Conservation (phyloP, 1,140 invertebrate genomes). For the Pachyrhynchus sulphureomaculatus region DNA sequence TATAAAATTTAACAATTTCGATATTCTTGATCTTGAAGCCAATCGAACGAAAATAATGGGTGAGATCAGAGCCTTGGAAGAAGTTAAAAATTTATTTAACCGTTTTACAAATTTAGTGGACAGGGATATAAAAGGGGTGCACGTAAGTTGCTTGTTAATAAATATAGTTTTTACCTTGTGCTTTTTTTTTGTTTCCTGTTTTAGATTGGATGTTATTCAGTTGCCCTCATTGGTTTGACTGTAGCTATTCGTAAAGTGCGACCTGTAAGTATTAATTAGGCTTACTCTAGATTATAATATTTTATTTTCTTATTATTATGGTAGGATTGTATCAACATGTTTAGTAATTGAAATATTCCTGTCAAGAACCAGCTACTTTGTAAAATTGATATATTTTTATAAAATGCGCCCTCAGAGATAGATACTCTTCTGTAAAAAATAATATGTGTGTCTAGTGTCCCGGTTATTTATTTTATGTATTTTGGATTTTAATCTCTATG, state of each 20-base stretch:
- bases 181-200: conserved; percentile 31
- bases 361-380: too few species aligned
- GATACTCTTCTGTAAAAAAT: too few species aligned
- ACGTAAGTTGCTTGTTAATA: conserved; percentile 43
- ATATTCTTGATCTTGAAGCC: background rate
- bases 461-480: too few species aligned
- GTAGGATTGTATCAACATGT: too few species aligned
- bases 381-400: too few species aligned
- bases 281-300: background rate
- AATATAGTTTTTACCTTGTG: background rate
- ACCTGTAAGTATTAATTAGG: conserved; percentile 52
- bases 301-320: background rate
- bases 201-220: conserved; percentile 56
- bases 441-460: too few species aligned
- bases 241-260: conserved; percentile 55
- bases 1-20: background rate
- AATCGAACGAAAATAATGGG: conserved; percentile 4
- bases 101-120: conserved; percentile 51
- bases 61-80: conserved; percentile 17
- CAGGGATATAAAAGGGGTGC: conserved; percentile 50
- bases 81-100: conserved; percentile 43
- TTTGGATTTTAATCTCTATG: too few species aligned
- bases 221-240: conserved; percentile 54
- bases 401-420: too few species aligned
- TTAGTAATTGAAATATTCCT: too few species aligned